A percentile compares a stretch with the other conserved stretches of the same genome.
Conservation (phyloP, 2,888 invertebrate species). For the Lysandra bellargus region DNA sequence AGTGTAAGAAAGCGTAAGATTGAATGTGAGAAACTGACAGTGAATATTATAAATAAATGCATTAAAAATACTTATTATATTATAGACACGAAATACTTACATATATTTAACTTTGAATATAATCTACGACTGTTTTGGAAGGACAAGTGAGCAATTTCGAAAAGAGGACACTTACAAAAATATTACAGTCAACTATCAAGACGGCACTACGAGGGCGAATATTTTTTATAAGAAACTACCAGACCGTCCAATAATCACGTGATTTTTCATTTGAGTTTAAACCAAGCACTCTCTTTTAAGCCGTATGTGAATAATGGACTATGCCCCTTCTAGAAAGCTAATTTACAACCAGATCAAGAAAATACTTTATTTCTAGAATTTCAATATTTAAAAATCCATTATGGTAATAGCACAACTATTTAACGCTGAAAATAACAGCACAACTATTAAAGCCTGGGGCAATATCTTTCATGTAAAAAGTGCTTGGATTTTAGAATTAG, state of each 20-base stretch:
- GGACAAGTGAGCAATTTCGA: conserved; percentile 19
- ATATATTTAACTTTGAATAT: background rate
- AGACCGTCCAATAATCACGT: too few species aligned
- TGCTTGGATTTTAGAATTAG: conserved; percentile 22
- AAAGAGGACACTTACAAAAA: conserved; percentile 13
- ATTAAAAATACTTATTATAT: background rate
- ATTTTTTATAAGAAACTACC: conserved; percentile 10
- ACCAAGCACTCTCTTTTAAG: too few species aligned
- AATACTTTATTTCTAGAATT: background rate
- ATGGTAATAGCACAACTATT: background rate
- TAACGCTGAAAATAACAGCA: background rate
- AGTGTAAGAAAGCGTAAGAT: background rate
- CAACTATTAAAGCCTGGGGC: too few species aligned
- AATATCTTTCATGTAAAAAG: background rate
- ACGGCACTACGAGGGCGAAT: conserved; percentile 14
- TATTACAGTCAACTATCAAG: conserved; percentile 19
- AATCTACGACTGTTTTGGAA: conserved; percentile 6
- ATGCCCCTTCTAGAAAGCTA: conserved; percentile 2
- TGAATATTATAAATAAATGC: background rate
- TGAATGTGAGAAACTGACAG: background rate
- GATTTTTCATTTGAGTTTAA: too few species aligned
- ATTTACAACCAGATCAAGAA: conserved; percentile 1
- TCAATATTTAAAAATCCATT: background rate
- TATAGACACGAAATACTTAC: background rate
- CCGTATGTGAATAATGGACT: too few species aligned